Percentiles rank a stretch among this genome's conserved stretches.
These are phyloP conservation scores for Meteorus colon DNA, from an alignment of 2,888 invertebrate genomes.

Conservation along the genomic window DNA sequence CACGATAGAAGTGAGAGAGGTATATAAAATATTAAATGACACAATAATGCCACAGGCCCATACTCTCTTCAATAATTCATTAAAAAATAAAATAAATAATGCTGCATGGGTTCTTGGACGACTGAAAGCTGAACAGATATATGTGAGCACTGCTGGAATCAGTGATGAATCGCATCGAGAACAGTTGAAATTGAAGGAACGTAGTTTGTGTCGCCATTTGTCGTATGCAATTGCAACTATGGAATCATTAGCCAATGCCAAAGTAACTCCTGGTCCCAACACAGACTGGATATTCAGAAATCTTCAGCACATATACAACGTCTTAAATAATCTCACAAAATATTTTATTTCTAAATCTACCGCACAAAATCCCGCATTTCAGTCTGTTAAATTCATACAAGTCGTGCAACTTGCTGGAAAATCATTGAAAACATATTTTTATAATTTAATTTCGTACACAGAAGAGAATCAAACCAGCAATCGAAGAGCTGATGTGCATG, in stretches of 20 bases:
- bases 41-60: conserved; percentile 67
- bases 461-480: conserved; percentile 71
- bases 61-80: conserved; percentile 66
- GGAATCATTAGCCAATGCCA: conserved; percentile 74
- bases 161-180: conserved; percentile 67
- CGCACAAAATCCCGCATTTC: conserved; percentile 73
- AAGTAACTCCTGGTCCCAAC: conserved; percentile 75
- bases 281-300: conserved; percentile 77
- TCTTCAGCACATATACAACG: conserved; percentile 75
- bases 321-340: conserved; percentile 76
- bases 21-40: conserved; percentile 71
- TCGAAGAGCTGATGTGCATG: conserved; percentile 69
- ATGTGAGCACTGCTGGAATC: conserved; percentile 54
- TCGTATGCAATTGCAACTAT: conserved; percentile 76
- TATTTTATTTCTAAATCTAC: conserved; percentile 76
- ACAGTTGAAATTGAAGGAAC: conserved; percentile 75
- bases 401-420: conserved; percentile 76
- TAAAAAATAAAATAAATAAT: conserved; percentile 69
- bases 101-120: conserved; percentile 63
- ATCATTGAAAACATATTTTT: conserved; percentile 76
- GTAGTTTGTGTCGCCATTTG: conserved; percentile 77
- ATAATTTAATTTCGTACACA: conserved; percentile 77
- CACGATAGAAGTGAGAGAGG: conserved; percentile 44
- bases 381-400: conserved; percentile 72
- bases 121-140: conserved; percentile 65